phyloP scores from a whole-genome alignment of 2,888 invertebrate species.

The Plutella xylostella region DNA sequence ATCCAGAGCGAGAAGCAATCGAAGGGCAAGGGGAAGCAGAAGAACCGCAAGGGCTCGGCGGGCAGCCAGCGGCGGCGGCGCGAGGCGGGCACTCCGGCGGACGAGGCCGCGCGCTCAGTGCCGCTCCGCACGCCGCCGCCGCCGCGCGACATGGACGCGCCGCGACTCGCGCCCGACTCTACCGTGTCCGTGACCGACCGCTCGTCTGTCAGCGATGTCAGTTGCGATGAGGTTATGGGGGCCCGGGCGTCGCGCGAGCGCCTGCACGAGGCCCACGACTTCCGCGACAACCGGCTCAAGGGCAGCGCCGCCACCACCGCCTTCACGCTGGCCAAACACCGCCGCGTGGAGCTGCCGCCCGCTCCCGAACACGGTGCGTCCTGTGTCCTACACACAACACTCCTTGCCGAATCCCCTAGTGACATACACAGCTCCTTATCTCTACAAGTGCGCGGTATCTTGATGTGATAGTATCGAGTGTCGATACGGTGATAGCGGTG shows the following conservation, averaged over 20 bases:
- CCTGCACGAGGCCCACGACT: slow-evolving; percentile 51
- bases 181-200: slow-evolving; percentile 57
- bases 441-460: too few relatives aligned
- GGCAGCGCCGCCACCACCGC: slow-evolving; percentile 55
- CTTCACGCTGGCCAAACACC: slow-evolving; percentile 72
- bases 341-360: slow-evolving; percentile 69
- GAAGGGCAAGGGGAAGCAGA: slow-evolving; percentile 68
- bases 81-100: slow-evolving; percentile 49
- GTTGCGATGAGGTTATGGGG: slow-evolving; percentile 56
- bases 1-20: slow-evolving; percentile 63
- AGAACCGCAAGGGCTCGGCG: slow-evolving; percentile 63
- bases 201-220: slow-evolving; percentile 29
- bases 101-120: slow-evolving; percentile 78
- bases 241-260: slow-evolving; percentile 43
- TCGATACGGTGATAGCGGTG: too few relatives aligned
- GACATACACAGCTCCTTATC: too few relatives aligned
- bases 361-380: slow-evolving; percentile 43
- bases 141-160: slow-evolving; percentile 47
- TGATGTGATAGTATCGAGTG: too few relatives aligned
- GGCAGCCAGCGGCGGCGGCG: slow-evolving; percentile 60
- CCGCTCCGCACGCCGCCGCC: slow-evolving; percentile 76
- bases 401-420: too few relatives aligned
- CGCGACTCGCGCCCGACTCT: slow-evolving; percentile 38
- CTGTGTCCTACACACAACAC: slow-evolving; percentile 37
- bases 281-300: slow-evolving; percentile 56